Base-by-base conservation (phyloP, 2,797 vertebrate genomes). In the Naso thynnoides region DNA sequence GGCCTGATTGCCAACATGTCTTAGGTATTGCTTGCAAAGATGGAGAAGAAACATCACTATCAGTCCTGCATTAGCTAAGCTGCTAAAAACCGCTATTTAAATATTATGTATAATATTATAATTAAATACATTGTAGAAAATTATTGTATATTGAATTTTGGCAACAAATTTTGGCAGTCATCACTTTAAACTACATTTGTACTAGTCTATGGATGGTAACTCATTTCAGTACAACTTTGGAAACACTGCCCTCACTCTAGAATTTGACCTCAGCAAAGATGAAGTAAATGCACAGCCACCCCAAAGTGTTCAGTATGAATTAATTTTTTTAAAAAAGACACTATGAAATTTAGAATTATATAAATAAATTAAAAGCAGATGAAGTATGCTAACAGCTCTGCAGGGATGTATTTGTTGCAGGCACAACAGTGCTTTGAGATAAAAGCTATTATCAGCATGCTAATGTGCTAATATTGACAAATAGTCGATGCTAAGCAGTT, bases 141-240 rank as follows among this genome's bases (percentile, higher is more conserved):
- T 29, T 57, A 73, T 60, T 73, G 68, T 84, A 76, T 68, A 72
- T 86, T 69, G 38, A 8, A 75, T 85, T 89, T 91, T 92, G 89
- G 92, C 89, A 91, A 86, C 66, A 86, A 56, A 64, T 88, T 89
- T 91, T 91, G 91, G 89, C 89, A 90, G 84, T 86, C 73, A 63
- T 70, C 78, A 88, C 71, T 78, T 74, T 78, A 52, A 84, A 61
- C 78, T 90, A 90, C 87, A 90, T 92, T 89, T 82, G 84, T 16
- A 58, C 57, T 50, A 79, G 63, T 77, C 67, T 85, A 79, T 60
- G 48, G 23, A 73, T 57, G 71, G 57, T 52, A 70, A 78, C 69
- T 50, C 75, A n/a, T n/a, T 86, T 84, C 70, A 65, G 74, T 24
- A 79, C 65, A 75, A 81, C 54, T 63, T 70, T 74, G 57, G 15